Evolutionary conservation across 2,113 vertebrate species (phyloP).

Genomic region (Vulpes ferrilata): DNA sequence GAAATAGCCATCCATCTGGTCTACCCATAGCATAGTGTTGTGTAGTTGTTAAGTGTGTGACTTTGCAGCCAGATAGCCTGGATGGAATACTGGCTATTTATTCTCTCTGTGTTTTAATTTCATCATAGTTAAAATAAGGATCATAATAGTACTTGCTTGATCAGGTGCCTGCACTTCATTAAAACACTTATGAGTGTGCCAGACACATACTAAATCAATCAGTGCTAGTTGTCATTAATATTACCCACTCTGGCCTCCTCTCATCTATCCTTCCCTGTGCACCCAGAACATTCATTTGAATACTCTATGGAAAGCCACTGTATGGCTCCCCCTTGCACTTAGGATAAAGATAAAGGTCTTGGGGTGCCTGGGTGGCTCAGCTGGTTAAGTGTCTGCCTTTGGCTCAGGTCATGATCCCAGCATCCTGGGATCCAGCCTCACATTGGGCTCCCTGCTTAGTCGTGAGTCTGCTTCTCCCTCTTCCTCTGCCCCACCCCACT

Average conservation of each 20-base stretch:
- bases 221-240: too few relatives aligned
- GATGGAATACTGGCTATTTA: neutral
- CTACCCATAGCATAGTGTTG: neutral
- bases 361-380: too few relatives aligned
- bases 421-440: too few relatives aligned
- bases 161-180: neutral
- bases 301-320: neutral
- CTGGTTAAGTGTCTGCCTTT: too few relatives aligned
- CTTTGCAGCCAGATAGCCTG: neutral
- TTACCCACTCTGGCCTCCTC: neutral
- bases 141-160: neutral
- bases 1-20: neutral
- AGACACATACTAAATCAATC: neutral
- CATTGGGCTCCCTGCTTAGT: too few relatives aligned
- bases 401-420: too few relatives aligned
- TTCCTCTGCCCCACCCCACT: too few relatives aligned
- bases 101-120: neutral
- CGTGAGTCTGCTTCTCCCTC: too few relatives aligned
- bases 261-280: neutral
- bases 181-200: neutral
- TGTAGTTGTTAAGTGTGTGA: neutral
- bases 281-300: too few relatives aligned
- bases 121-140: neutral
- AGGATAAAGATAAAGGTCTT: neutral
- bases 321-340: neutral